Conservation (phyloP, 2,113 vertebrate species). For the Sialia sialis region DNA sequence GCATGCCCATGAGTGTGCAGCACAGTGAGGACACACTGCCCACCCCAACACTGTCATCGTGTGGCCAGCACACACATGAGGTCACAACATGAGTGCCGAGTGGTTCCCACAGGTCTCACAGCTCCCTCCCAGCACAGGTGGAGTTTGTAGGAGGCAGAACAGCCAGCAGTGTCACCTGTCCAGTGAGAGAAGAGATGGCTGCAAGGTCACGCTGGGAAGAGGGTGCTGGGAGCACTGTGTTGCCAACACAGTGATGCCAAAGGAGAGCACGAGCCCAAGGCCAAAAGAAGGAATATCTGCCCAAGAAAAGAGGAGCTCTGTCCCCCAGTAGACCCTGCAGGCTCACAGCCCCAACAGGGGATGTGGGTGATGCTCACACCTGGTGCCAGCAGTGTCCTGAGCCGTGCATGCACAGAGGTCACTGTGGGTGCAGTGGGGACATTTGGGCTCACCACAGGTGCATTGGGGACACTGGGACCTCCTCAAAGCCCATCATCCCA, state of each 20-base stretch:
- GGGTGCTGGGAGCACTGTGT: neutral
- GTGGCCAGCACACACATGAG: neutral
- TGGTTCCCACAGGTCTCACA: neutral
- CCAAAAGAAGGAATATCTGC: neutral
- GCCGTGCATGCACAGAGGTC: accelerated
- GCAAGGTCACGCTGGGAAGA: neutral
- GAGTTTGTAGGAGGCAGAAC: neutral
- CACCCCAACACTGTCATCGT: accelerated
- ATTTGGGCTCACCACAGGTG: no score
- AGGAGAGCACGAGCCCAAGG: neutral
- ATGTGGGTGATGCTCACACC: accelerated
- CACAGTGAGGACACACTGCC: neutral
- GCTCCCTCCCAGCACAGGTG: neutral
- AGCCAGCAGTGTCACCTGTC: neutral
- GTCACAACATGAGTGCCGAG: neutral
- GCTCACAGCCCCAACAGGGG: neutral
- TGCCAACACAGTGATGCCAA: accelerated
- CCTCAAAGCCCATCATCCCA: neutral
- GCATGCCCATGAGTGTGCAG: neutral
- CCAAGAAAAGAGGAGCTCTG: neutral
- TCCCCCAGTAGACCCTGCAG: neutral
- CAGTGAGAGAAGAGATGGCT: neutral
- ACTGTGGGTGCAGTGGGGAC: neutral
- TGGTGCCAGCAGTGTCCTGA: neutral
- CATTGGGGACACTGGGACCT: accelerated